A percentile compares a stretch with the other conserved stretches of the same genome.
Evolutionary conservation across 1,140 invertebrate species (phyloP).

Genomic region (Euura saliciscinereae): DNA sequence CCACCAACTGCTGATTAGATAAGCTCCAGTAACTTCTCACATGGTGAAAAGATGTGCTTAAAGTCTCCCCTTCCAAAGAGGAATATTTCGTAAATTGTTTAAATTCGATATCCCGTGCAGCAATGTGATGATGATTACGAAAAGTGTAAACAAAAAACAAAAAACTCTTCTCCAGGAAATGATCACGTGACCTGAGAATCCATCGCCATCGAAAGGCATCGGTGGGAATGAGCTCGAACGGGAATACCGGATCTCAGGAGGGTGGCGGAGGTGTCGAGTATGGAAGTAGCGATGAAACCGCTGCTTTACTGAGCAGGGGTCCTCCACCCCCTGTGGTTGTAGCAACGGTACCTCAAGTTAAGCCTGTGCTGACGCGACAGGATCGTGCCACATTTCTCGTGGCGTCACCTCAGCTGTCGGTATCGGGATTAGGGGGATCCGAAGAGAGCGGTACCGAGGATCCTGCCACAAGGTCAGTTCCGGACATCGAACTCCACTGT

Average conservation of each 20-base stretch:
- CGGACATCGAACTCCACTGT: slow-evolving; percentile 87
- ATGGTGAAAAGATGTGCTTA: too few species aligned
- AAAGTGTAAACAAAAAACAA: background rate
- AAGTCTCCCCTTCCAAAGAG: too few species aligned
- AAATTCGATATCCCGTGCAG: background rate
- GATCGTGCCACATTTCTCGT: slow-evolving; percentile 78
- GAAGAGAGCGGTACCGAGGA: slow-evolving; percentile 76
- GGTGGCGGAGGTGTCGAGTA: slow-evolving; percentile 53
- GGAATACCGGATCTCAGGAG: slow-evolving; percentile 51
- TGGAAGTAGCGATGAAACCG: slow-evolving; percentile 77
- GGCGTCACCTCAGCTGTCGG: slow-evolving; percentile 77
- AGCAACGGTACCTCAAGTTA: slow-evolving; percentile 57
- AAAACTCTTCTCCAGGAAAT: background rate
- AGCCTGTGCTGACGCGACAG: slow-evolving; percentile 82
- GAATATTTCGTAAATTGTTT: too few species aligned
- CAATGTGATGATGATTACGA: background rate
- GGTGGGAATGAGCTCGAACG: slow-evolving; percentile 50
- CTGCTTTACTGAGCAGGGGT: slow-evolving; percentile 70
- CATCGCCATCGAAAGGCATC: background rate
- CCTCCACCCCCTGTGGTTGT: slow-evolving; percentile 62
- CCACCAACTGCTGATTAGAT: too few species aligned
- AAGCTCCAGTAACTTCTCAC: too few species aligned
- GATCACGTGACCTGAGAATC: background rate
- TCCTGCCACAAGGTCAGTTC: slow-evolving; percentile 80
- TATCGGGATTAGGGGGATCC: slow-evolving; percentile 72